These are phyloP conservation scores for Apodemia duryi DNA, from an alignment of 2,888 invertebrate species.

Conservation along the genomic window DNA sequence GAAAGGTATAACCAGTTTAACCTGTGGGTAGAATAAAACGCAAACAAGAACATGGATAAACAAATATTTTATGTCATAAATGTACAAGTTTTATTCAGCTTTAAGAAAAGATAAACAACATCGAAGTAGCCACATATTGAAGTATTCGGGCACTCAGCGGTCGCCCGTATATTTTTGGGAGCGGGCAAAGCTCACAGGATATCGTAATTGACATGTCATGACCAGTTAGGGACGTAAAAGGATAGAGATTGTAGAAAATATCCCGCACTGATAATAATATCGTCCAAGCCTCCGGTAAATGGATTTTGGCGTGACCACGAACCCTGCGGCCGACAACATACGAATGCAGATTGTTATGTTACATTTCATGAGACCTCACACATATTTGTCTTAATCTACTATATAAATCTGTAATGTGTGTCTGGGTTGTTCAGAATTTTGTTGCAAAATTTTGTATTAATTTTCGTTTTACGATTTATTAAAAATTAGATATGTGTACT, in stretches of 20 bases:
- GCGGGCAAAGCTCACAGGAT: conserved; percentile 42
- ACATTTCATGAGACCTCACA: not conserved
- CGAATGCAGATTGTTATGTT: conserved; percentile 47
- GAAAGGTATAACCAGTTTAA: no score
- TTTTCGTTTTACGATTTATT: no score
- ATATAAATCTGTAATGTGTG: no score
- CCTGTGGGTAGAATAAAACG: no score
- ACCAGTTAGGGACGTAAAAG: conserved; percentile 68
- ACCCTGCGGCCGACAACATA: conserved; percentile 45
- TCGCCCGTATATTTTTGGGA: conserved; percentile 9
- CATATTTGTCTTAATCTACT: not conserved
- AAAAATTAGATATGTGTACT: no score
- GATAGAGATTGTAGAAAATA: conserved; percentile 73
- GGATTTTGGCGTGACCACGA: conserved; percentile 48
- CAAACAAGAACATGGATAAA: no score
- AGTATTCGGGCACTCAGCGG: not conserved
- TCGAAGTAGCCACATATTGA: conserved; percentile 1
- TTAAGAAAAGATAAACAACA: not conserved
- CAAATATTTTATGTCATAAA: no score
- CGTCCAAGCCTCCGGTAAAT: conserved; percentile 46
- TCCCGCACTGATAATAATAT: conserved; percentile 65
- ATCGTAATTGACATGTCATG: conserved; percentile 76
- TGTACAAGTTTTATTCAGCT: not conserved
- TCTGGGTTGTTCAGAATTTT: no score
- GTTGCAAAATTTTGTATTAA: no score